Percentiles rank a stretch among this genome's conserved stretches.
Evolutionary conservation across 2,888 invertebrate species (phyloP).

Genomic region (Lepidocyrtinus sp.): DNA sequence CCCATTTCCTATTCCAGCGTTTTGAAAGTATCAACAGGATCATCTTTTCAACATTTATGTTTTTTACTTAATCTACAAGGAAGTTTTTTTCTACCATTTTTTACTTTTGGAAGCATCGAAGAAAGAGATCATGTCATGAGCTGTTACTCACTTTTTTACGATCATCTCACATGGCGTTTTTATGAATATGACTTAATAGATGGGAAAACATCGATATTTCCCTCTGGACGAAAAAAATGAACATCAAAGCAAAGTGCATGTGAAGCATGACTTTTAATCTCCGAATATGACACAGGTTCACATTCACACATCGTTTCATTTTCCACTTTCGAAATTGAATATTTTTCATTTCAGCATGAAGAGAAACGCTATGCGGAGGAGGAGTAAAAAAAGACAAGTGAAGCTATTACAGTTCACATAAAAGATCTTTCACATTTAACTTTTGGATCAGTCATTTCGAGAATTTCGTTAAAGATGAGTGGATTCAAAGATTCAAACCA

Average conservation of each 20-base stretch:
- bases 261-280: constrained; percentile 9
- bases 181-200: constrained; percentile 20
- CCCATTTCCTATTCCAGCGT: neutral
- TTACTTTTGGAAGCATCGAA: neutral
- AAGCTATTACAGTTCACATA: no score
- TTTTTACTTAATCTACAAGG: neutral
- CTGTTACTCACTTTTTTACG: constrained; percentile 15
- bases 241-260: neutral
- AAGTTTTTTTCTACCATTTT: constrained; percentile 3
- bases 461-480: no score
- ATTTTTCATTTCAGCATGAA: neutral
- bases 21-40: neutral
- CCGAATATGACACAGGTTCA: constrained; percentile 6
- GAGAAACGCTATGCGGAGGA: no score
- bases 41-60: neutral
- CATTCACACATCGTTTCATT: constrained; percentile 4
- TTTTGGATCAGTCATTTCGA: no score
- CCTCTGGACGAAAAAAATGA: neutral
- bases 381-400: no score
- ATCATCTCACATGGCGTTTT: constrained; percentile 20
- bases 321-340: neutral
- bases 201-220: constrained; percentile 6
- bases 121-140: constrained; percentile 19
- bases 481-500: no score
- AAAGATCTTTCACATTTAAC: no score